Conservation (phyloP, 2,888 invertebrate genomes). For the Spisula solida region DNA sequence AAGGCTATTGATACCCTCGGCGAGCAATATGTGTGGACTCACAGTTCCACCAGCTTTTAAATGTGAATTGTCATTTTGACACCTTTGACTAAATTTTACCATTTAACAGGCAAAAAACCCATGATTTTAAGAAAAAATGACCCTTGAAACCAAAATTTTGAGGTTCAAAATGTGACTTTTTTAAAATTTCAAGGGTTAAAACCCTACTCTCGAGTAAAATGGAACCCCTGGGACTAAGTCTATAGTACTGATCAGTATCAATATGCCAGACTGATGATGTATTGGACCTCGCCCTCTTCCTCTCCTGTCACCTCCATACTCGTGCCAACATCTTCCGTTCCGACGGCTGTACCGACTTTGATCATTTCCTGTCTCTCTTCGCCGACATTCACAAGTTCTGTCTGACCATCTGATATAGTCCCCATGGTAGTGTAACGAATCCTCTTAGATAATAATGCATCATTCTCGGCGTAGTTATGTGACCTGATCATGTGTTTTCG, state of each 20-base stretch:
- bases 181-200: no score
- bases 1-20: no score
- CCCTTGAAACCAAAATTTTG: no score
- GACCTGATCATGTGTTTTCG: constrained; percentile 45
- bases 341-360: not conserved
- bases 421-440: not conserved
- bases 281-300: constrained; percentile 24
- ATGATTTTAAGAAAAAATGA: no score
- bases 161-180: no score
- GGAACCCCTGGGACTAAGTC: no score
- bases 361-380: not conserved
- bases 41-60: no score
- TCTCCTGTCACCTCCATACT: constrained; percentile 2
- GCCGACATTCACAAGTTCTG: not conserved
- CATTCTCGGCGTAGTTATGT: constrained; percentile 35
- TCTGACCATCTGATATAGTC: not conserved
- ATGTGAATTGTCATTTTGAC: no score
- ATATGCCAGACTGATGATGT: constrained; percentile 38
- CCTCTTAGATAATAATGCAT: constrained; percentile 35
- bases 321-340: not conserved
- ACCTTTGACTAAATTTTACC: no score
- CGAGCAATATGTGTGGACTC: no score
- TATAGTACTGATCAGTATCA: not conserved
- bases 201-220: no score
- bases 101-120: no score